Evolutionary conservation across 92 coral and sea anemone genomes (phyloP).

Genomic region (Montipora capitata): DNA sequence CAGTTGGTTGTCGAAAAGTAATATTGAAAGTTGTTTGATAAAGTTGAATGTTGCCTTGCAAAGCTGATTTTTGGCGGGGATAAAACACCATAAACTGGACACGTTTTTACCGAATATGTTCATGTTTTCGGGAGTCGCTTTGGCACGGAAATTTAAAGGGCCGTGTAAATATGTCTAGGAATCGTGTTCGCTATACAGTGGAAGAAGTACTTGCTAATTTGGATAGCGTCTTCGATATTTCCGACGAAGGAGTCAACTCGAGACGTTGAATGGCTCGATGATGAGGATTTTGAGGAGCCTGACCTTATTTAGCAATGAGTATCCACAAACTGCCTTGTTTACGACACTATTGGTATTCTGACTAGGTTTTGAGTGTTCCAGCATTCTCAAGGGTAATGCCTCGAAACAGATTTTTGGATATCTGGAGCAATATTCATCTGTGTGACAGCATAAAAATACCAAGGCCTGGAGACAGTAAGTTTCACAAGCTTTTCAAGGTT

Average conservation of each 20-base stretch:
- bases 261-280: slow-evolving; percentile 40
- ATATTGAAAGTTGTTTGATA: too few species aligned
- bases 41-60: too few species aligned
- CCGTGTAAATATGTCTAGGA: slow-evolving; percentile 14
- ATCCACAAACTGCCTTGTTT: neutral
- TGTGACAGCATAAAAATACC: slow-evolving; percentile 64
- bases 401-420: slow-evolving; percentile 29
- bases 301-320: too few species aligned
- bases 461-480: slow-evolving; percentile 26
- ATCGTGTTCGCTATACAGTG: slow-evolving; percentile 18
- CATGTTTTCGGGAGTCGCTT: neutral
- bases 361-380: slow-evolving; percentile 43
- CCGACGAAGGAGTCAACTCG: slow-evolving; percentile 41
- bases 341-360: slow-evolving; percentile 47
- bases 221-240: slow-evolving; percentile 34
- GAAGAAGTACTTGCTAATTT: slow-evolving; percentile 27
- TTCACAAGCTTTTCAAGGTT: slow-evolving; percentile 66
- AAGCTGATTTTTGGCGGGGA: too few species aligned
- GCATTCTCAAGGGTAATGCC: slow-evolving; percentile 34
- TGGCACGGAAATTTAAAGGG: slow-evolving; percentile 4
- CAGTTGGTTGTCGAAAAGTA: too few species aligned
- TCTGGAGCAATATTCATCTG: slow-evolving; percentile 17
- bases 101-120: too few species aligned
- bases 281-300: slow-evolving; percentile 37
- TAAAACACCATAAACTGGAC: too few species aligned